Base-by-base conservation (phyloP, 2,113 vertebrate species). In the Gallinago undulata region DNA sequence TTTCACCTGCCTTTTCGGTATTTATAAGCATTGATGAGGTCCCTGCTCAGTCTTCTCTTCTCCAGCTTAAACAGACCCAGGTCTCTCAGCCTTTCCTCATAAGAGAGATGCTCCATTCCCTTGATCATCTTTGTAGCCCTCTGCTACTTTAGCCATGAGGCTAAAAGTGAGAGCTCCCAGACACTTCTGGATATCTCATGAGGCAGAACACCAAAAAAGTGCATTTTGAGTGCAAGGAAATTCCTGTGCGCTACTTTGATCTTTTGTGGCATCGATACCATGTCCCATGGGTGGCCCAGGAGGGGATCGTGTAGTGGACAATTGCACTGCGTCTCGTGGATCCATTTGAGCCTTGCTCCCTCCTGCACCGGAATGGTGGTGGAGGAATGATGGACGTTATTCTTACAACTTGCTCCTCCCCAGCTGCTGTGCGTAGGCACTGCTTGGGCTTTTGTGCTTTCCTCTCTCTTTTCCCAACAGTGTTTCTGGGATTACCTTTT, bases 331-430 rank as follows among this genome's bases (percentile, higher is more conserved):
- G 2, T 43, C 37, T 41, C 8, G 4, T 35, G 51, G 69, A 22
- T 18, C 31, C 2, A 0, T 33, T 22, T 1, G 3, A 21, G 25
- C 24, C 13, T 64, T 3, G 1, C 6, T 69, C 12, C 13, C 23
- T 41, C 18, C 2, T 2, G 33, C 1, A 1, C 31, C 0, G 39
- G 39, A 39, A 39, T 39, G 39, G 39, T 39, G 39, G 39, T 39
- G 11, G 39, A 39, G 39, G 39, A 39, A 39, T 39, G 39, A 39
- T 39, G 39, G 60, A 8, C 1, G 0, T 33, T 48, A 11, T 14
- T 78, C 59, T 72, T 66, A 9, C 12, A 33, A 19, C 64, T 35
- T 73, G 53, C 19, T 80, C 37, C 59, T 72, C 15, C 19, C n/a
- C 19, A 35, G 41, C 35, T 11, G 41, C 43, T 48, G 13, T 25